phyloP scores from a whole-genome alignment of 1,140 invertebrate species.

The Melitaea cinxia region DNA sequence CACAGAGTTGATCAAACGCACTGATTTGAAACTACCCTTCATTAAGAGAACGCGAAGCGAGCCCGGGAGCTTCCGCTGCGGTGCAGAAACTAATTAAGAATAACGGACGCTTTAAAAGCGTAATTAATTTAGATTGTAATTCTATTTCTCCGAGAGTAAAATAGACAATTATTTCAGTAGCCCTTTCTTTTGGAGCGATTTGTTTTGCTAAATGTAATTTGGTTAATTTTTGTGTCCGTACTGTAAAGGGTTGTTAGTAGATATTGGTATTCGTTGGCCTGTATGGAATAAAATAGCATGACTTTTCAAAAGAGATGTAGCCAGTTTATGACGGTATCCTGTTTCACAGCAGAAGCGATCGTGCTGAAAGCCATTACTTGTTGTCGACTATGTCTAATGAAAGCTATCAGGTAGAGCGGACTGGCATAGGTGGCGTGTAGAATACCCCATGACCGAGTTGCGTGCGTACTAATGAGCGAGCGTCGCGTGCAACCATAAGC shows the following conservation, averaged over 20 bases:
- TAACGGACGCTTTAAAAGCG: constrained; percentile 82
- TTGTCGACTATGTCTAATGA: constrained; percentile 60
- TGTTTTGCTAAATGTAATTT: constrained; percentile 77
- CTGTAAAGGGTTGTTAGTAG: constrained; percentile 63
- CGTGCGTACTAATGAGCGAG: constrained; percentile 73
- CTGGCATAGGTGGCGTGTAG: constrained; percentile 52
- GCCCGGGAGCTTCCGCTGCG: constrained; percentile 76
- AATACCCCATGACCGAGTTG: constrained; percentile 51
- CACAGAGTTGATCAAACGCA: constrained; percentile 82
- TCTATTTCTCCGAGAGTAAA: constrained; percentile 80
- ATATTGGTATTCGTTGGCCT: constrained; percentile 47
- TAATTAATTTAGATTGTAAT: constrained; percentile 83
- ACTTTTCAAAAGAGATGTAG: constrained; percentile 14
- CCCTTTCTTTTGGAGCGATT: constrained; percentile 79
- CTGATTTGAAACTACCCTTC: constrained; percentile 82
- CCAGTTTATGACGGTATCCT: constrained; percentile 20
- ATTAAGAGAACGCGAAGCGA: constrained; percentile 77
- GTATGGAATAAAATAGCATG: constrained; percentile 40
- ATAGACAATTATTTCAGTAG: constrained; percentile 81
- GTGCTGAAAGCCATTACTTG: constrained; percentile 59
- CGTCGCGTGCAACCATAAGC: constrained; percentile 71
- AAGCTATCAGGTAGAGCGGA: constrained; percentile 53
- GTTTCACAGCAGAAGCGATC: constrained; percentile 37
- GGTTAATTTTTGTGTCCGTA: constrained; percentile 75
- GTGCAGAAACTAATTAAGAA: constrained; percentile 82